Conservation (phyloP, 2,888 invertebrate genomes). For the Conistra vaccinii region DNA sequence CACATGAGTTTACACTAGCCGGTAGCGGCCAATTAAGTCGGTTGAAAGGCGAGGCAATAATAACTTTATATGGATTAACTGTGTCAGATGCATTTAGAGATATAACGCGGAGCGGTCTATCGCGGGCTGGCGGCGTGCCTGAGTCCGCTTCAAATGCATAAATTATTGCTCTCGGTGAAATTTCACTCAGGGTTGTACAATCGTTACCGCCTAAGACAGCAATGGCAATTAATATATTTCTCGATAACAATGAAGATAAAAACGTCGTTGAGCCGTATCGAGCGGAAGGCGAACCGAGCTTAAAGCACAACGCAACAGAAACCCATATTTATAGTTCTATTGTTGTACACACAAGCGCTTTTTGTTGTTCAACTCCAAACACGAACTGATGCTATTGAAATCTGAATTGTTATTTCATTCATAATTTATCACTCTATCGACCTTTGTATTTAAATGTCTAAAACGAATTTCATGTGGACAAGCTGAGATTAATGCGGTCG, state of each 20-base stretch:
- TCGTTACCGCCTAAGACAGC: slow-evolving; percentile 70
- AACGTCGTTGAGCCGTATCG: slow-evolving; percentile 75
- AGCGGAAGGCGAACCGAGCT: slow-evolving; percentile 73
- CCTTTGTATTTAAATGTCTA: slow-evolving; percentile 87
- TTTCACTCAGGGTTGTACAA: slow-evolving; percentile 76
- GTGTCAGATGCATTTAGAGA: slow-evolving; percentile 86
- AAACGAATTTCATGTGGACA: slow-evolving; percentile 81
- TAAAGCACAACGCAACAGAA: slow-evolving; percentile 79
- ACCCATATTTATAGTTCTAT: slow-evolving; percentile 87
- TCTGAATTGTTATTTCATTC: slow-evolving; percentile 84
- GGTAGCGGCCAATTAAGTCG: slow-evolving; percentile 86
- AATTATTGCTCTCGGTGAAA: slow-evolving; percentile 76
- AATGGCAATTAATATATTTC: slow-evolving; percentile 77
- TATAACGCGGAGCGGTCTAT: slow-evolving; percentile 78
- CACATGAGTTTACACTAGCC: slow-evolving; percentile 84
- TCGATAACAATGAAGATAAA: slow-evolving; percentile 78
- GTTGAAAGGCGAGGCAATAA: slow-evolving; percentile 85
- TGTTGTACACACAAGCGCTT: slow-evolving; percentile 82
- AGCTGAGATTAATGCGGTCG: slow-evolving; percentile 81
- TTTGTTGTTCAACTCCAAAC: slow-evolving; percentile 82
- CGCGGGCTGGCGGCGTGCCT: slow-evolving; percentile 77
- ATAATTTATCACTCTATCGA: slow-evolving; percentile 87
- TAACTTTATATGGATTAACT: slow-evolving; percentile 88
- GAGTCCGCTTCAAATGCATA: slow-evolving; percentile 78
- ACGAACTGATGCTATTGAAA: slow-evolving; percentile 78